Base-by-base conservation (phyloP, 2,888 invertebrate species). In the Brachyopa scutellaris region DNA sequence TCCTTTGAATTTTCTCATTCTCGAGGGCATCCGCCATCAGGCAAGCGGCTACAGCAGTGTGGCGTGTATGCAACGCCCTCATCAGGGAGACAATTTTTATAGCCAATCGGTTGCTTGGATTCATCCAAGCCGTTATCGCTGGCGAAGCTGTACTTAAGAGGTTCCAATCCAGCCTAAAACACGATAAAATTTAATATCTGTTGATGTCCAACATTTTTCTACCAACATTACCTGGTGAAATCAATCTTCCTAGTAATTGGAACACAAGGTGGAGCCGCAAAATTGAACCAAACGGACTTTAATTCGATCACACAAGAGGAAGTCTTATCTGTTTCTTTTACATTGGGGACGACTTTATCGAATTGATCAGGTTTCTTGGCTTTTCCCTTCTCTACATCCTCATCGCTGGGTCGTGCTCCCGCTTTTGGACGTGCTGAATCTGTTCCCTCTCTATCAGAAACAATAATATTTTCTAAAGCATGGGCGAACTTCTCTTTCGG, bases 61-160 rank as follows among this genome's bases (percentile, higher is more conserved):
- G 94, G 64, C 97, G 92, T 49, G 95, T 92, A 80, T 96, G 96
- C 91, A 96, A 93, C 1, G 95, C 95, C 38, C 96, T 93, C 85
- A 96, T 93, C 92, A 97, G 92, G 66, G 95, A 94, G 29, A 96
- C 95, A 51, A 96, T 94, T 85, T 96, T 93, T 78, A 96, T 95
- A 51, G 97, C 96, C 77, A 98, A 93, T 13, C 97, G 93, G 91
- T 98, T 97, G 89, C 96, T 95, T 0, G 98, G 98, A 92, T 97
- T 98, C 95, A 99, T 95, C 99, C 99, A 99, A 0, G 98, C 98
- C 88, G 97, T 97, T 86, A 99, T 98, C 0, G 98, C 97, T 0
- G 99, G 98, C 0, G 98, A 97, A 4, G 97, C 97, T 1, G 98
- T 98, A 88, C 97, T 98, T 61, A 99, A 91, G 66, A 99, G 91